Base-by-base conservation (phyloP, 30 jellyfish, hydroid and myxozoan species). In the Hydractinia echinata region DNA sequence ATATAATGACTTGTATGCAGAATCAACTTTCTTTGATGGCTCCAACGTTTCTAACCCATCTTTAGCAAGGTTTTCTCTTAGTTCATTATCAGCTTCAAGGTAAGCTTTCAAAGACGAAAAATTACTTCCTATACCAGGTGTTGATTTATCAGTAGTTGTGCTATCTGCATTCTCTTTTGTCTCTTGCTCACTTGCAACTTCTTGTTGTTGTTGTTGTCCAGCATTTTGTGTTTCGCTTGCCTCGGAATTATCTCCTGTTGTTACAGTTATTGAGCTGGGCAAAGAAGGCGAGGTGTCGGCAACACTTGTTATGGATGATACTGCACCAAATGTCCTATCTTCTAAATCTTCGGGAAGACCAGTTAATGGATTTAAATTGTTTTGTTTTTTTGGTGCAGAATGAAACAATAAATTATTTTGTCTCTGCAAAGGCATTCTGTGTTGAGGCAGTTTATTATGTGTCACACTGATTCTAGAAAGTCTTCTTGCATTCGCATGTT, bases 41-140 rank as follows among this genome's bases (percentile, higher is more conserved):
- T 72, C 68, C 52, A 72, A 18, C 54, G 61, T 53, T 60, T 77
- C 94, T 6, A 67, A 21, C 3, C 94, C 88, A 21, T 77, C 92
- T 74, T 84, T 84, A 51, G 61, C 61, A 10, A 77, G 70, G 76
- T 92, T 92, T 62, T 83, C 76, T 19, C 94, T 83, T 50, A 92
- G 85, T 66, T 49, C 79, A 54, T 84, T 79, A 54, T 92, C 98
- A 18, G 95, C 98, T 69, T 92, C 98, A 6, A 92, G 82, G 68
- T 84, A 92, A n/a, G 96, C 95, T 67, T 87, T 87, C 30, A 92
- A 81, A 30, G 98, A 92, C 7, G 98, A 87, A 54, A 15, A 76
- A 10, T 20, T 49, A 18, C 15, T 19, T 53, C 52, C 81, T 72
- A 21, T 50, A 18, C 16, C 81, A 1, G 54, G 44, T 4, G n/a